Evolutionary conservation across 2,888 invertebrate genomes (phyloP).

Genomic region (Hydriomena furcata): DNA sequence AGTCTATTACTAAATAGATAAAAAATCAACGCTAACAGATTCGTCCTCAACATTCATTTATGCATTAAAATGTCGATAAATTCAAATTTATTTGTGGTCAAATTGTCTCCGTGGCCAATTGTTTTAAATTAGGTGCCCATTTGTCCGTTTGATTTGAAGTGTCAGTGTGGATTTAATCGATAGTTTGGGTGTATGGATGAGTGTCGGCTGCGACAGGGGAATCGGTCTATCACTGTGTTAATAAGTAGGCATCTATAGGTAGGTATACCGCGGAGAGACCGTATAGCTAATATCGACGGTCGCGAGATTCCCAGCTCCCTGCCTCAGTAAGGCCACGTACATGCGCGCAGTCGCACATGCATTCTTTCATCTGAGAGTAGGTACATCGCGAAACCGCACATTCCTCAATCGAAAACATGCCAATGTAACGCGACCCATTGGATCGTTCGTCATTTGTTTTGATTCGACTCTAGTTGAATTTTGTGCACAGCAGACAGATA

Average conservation of each 20-base stretch:
- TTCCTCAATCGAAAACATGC: conserved; percentile 29
- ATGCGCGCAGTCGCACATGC: conserved; percentile 60
- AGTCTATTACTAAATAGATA: conserved; percentile 24
- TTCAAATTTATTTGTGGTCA: conserved; percentile 47
- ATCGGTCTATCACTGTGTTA: conserved; percentile 22
- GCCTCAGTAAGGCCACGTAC: conserved; percentile 51
- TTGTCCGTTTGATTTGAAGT: conserved; percentile 66
- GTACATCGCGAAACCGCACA: conserved; percentile 26
- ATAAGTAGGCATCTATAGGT: no score
- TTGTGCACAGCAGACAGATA: conserved; percentile 36
- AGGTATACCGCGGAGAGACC: conserved; percentile 13
- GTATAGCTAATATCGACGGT: conserved; percentile 27
- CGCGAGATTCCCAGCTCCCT: conserved; percentile 29
- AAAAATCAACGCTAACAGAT: conserved; percentile 37
- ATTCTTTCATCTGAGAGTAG: conserved; percentile 37
- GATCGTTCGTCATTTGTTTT: conserved; percentile 45
- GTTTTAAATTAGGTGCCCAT: conserved; percentile 71
- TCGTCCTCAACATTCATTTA: conserved; percentile 45
- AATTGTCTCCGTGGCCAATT: conserved; percentile 61
- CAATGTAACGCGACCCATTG: conserved; percentile 38
- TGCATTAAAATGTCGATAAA: conserved; percentile 42
- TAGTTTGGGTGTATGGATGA: conserved; percentile 43
- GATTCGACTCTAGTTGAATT: conserved; percentile 42
- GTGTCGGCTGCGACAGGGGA: conserved; percentile 35
- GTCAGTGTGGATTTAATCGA: conserved; percentile 58